Base-by-base conservation (phyloP, 1,140 invertebrate genomes). In the Drosophila sproati region DNA sequence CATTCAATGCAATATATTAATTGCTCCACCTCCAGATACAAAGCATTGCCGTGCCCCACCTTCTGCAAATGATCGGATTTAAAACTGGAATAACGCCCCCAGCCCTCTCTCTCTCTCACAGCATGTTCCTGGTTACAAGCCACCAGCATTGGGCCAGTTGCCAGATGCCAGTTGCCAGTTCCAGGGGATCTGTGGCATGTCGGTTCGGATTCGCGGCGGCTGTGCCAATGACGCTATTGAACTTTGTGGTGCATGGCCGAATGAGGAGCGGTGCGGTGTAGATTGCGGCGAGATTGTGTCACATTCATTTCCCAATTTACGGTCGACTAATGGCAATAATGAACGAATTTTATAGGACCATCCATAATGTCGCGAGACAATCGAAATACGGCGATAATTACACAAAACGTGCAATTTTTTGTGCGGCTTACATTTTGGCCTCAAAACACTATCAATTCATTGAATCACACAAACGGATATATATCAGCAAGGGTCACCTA, bases 251-350 rank as follows among this genome's bases (percentile, higher is more conserved):
- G 39, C 68, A 51, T 59, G 77, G 54, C 62, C 28, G 5, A 12
- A 12, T 32, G 39, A 45, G 43, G 51, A 52, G 62, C n/a, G 55
- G 50, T 29, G 63, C 54, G 56, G 79, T 41, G 56, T n/a, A 28
- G 31, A 10, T 35, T 12, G n/a, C 41, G 41, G 45, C 60, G 59
- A 61, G 54, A 78, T 60, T 50, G 64, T 59, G 68, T 71, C 78
- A 80, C 83, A 91, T 91, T 83, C 73, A 78, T 91, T 91, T 70
- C 71, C 72, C 68, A 91, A 82, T 92, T 92, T 92, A 92, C 77
- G 90, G 75, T 48, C 81, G 75, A 77, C 80, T 92, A 91, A 90
- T 91, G 75, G 83, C 91, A 81, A 91, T 92, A 91, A 91, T 70
- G 80, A 90, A 88, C 77, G 81, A 74, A 92, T 81, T 92, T 92